Evolutionary conservation across 2,888 invertebrate genomes (phyloP).

Genomic region (Parelbella ahira): DNA sequence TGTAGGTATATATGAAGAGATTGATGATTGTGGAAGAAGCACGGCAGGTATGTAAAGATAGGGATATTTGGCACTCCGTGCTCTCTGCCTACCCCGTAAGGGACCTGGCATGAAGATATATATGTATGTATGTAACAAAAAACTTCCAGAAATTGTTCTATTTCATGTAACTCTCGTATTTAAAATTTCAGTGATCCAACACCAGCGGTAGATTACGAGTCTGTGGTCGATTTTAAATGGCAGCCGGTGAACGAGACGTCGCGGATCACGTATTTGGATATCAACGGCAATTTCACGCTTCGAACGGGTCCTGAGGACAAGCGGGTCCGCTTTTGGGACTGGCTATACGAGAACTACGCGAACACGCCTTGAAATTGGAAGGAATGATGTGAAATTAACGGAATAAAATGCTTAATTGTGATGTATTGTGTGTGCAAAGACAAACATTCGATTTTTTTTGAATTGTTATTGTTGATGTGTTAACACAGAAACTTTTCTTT

Average conservation of each 20-base stretch:
- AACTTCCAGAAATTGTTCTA: too few relatives aligned
- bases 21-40: too few relatives aligned
- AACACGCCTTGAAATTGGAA: constrained; percentile 30
- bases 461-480: too few relatives aligned
- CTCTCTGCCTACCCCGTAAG: too few relatives aligned
- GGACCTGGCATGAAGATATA: too few relatives aligned
- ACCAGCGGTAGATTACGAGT: constrained; percentile 70
- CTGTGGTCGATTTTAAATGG: constrained; percentile 76
- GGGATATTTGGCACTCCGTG: too few relatives aligned
- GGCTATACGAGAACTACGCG: constrained; percentile 61
- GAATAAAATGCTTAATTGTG: background rate
- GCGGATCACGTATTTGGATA: constrained; percentile 73
- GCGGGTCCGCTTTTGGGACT: constrained; percentile 81
- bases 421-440: constrained; percentile 1
- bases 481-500: too few relatives aligned
- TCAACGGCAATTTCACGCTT: constrained; percentile 73
- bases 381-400: constrained; percentile 9
- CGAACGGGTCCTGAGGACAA: constrained; percentile 74
- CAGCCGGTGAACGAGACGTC: constrained; percentile 64
- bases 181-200: constrained; percentile 71
- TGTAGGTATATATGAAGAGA: too few relatives aligned
- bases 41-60: too few relatives aligned
- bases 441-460: too few relatives aligned
- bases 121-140: too few relatives aligned
- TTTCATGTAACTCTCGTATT: too few relatives aligned